Base-by-base conservation (phyloP, 92 coral and sea anemone genomes). In the Epizoanthus fatuus region DNA sequence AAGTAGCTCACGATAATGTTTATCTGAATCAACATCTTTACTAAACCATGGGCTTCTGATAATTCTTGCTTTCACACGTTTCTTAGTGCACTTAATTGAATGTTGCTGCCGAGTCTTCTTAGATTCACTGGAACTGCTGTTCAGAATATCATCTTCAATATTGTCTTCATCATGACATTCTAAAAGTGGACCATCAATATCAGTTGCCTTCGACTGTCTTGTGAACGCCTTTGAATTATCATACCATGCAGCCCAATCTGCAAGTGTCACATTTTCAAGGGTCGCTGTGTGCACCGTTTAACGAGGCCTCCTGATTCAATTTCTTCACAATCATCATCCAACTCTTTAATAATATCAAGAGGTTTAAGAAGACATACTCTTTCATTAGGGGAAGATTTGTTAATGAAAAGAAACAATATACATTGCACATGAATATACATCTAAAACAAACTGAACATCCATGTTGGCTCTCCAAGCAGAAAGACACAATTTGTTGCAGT, bases 401-500 rank as follows among this genome's bases (percentile, higher is more conserved):
- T 83, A 16, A 89, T 89, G 62, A 89, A 89, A 54, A 89, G 87
- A 84, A 7, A 84, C 87, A 56, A 71, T 84, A 59, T 84, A 71
- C 87, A 88, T 75, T 49, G 92, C 88, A 88, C 92, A 82, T 19
- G 91, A 83, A 88, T 88, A 81, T 37, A 88, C 91, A 81, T 88
- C 88, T 11, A 82, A 75, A 45, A 88, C 86, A 88, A 82, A 88
- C 20, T 88, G 88, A 59, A 91, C 73, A 75, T 88, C 93, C 93
- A 92, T 90, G 56, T 90, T 93, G 10, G 94, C 92, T 85, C 94
- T 86, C 94, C 96, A 93, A 54, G 94, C 94, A 15, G 13, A 59
- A 19, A 89, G 80, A 58, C 87, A 90, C 16, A 75, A 75, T 20
- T 84, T 63, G 19, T 90, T 90, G 55, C 80, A 85, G 35, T 72